These are phyloP conservation scores for Arnoldichthys spilopterus DNA, from an alignment of 2,797 vertebrate species.

Conservation along the genomic window DNA sequence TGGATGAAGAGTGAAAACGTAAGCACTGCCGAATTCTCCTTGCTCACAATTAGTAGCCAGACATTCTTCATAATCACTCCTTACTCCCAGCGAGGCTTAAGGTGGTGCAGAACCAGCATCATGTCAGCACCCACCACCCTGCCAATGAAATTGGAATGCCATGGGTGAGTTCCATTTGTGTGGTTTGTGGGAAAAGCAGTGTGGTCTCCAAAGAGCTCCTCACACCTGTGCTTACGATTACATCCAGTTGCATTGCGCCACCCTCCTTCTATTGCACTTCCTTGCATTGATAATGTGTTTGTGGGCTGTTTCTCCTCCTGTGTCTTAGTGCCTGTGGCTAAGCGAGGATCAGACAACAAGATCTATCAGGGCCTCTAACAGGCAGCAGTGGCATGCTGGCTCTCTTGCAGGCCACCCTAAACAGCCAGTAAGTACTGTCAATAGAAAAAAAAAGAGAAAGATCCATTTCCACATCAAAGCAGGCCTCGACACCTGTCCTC, in stretches of 20 bases:
- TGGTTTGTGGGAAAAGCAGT: conserved; percentile 3
- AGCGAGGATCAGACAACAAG: conserved; percentile 82
- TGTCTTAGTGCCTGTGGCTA: conserved; percentile 78
- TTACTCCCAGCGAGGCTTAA: not conserved
- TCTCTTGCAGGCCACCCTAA: conserved; percentile 76
- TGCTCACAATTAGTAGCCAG: conserved; percentile 21
- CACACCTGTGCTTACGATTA: not conserved
- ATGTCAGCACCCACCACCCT: not conserved
- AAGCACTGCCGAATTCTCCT: conserved; percentile 5
- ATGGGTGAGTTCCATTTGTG: conserved; percentile 28
- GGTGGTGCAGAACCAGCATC: not conserved
- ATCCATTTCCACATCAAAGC: conserved; percentile 88
- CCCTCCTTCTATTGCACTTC: conserved; percentile 34
- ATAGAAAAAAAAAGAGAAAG: conserved; percentile 76
- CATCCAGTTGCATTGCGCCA: not conserved
- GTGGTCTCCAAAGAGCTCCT: not conserved
- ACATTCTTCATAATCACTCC: not conserved
- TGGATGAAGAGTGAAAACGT: conserved; percentile 14
- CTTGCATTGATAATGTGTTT: conserved; percentile 64
- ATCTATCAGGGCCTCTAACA: conserved; percentile 81
- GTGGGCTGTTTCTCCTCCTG: conserved; percentile 63
- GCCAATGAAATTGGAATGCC: conserved; percentile 21
- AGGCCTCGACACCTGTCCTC: conserved; percentile 67
- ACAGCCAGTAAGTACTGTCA: conserved; percentile 77
- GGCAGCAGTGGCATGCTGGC: conserved; percentile 76